Base-by-base conservation (phyloP, 2,888 invertebrate species). In the Cetonia aurata region DNA sequence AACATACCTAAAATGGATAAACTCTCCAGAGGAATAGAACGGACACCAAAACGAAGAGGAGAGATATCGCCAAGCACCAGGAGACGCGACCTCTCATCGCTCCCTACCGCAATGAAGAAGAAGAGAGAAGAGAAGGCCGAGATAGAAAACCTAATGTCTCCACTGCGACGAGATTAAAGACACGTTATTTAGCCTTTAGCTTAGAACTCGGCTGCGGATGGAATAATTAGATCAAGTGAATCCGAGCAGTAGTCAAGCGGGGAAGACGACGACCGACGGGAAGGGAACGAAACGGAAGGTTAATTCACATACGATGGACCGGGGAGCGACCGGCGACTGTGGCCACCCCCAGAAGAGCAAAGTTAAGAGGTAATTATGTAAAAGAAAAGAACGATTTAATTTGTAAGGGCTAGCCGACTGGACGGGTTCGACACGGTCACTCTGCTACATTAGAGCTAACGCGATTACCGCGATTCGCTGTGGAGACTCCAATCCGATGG, bases 171-270 rank as follows among this genome's bases (percentile, higher is more conserved):
- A 79, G 82, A 83, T 83, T 83, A 83, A 82, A 82, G 83, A 82
- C 81, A 81, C 82, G 82, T 82, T 81, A 83, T 82, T 82, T 81
- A 81, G 81, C 81, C 81, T 81, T 80, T 82, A 80, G 82, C 81
- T 82, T 80, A 82, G 80, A 79, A 65, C 62, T 65, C 79, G 79
- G 77, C 79, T 80, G 79, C 79, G 81, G 80, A 82, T 79, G 79
- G 80, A 80, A 81, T 83, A 83, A 83, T 83, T 83, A 83, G 83
- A 83, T 83, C 83, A 83, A 81, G 80, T 78, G 77, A 77, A 80
- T 79, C 80, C 80, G 79, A 79, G 77, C 79, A 77, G 71, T 65
- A 42, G 59, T 66, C 66, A 66, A 67, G 55, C 79, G 79, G 80
- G 17, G 19, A 41, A 52, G n/a, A 33, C 50, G 50, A 41, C 25